Percentiles rank a stretch among this genome's conserved stretches.
These are phyloP conservation scores for Allacma fusca DNA, from an alignment of 2,888 invertebrate species.

Conservation along the genomic window DNA sequence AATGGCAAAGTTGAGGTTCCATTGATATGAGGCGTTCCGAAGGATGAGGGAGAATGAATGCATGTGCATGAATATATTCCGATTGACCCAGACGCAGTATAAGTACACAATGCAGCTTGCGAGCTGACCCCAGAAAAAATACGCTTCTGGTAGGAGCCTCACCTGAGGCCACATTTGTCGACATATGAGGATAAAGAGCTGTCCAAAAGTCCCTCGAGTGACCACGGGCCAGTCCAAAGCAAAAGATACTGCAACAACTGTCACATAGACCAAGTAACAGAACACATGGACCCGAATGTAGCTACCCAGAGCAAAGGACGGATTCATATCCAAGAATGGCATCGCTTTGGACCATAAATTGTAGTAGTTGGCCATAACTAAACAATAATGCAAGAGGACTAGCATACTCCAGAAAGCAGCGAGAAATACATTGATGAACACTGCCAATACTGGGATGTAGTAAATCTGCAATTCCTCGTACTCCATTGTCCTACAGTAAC, in stretches of 20 bases:
- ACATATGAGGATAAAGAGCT: constrained; percentile 3
- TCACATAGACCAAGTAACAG: background rate
- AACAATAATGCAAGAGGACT: background rate
- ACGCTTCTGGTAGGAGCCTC: background rate
- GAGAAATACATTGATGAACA: background rate
- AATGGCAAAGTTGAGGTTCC: constrained; percentile 31
- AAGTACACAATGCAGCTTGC: background rate
- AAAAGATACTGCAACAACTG: background rate
- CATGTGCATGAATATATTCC: constrained; percentile 20
- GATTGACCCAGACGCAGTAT: constrained; percentile 28
- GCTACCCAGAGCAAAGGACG: background rate
- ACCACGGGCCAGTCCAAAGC: constrained; percentile 16
- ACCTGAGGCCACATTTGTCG: constrained; percentile 27
- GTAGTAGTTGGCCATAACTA: background rate
- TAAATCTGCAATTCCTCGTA: background rate
- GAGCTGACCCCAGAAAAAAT: constrained; percentile 13
- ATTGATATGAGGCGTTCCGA: constrained; percentile 12
- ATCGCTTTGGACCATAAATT: constrained; percentile 17
- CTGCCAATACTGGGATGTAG: background rate
- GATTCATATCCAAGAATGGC: background rate
- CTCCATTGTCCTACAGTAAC: background rate
- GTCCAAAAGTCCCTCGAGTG: constrained; percentile 28
- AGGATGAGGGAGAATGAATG: constrained; percentile 21
- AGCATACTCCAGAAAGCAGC: constrained; percentile 1
- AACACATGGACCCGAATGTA: background rate